Percentiles rank a stretch among this genome's conserved stretches.
Evolutionary conservation across 2,888 invertebrate genomes (phyloP).

Genomic region (Drosophila subsilvestris): DNA sequence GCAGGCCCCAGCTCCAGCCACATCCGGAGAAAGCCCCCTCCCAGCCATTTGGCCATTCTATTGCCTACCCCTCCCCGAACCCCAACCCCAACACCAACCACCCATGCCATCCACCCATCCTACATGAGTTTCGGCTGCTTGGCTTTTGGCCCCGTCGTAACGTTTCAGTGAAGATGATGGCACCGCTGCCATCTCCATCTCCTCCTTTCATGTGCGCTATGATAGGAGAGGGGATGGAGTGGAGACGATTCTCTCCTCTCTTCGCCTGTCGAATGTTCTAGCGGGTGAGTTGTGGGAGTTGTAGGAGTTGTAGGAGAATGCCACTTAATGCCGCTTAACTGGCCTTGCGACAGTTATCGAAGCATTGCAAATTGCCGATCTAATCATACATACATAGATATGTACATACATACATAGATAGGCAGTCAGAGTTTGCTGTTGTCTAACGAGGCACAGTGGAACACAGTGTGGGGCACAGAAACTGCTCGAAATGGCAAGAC

Average conservation of each 20-base stretch:
- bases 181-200: background rate
- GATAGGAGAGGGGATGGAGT: too few relatives aligned
- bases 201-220: too few relatives aligned
- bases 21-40: slow-evolving; percentile 57
- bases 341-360: slow-evolving; percentile 76
- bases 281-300: background rate
- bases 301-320: background rate
- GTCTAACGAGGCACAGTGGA: background rate
- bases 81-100: background rate
- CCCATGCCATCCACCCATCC: background rate
- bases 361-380: slow-evolving; percentile 79
- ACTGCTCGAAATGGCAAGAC: too few relatives aligned
- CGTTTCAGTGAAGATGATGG: slow-evolving; percentile 74
- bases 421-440: background rate
- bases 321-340: slow-evolving; percentile 37
- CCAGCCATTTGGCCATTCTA: background rate
- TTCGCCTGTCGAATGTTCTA: slow-evolving; percentile 52
- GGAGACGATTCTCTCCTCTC: too few relatives aligned
- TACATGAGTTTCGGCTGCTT: slow-evolving; percentile 56
- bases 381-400: slow-evolving; percentile 72
- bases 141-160: slow-evolving; percentile 69
- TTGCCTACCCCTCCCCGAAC: background rate
- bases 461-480: too few relatives aligned
- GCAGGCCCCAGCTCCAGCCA: slow-evolving; percentile 20
- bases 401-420: too few relatives aligned